Evolutionary conservation across 2,797 vertebrate genomes (phyloP).

Genomic region (Coregonus sp.): DNA sequence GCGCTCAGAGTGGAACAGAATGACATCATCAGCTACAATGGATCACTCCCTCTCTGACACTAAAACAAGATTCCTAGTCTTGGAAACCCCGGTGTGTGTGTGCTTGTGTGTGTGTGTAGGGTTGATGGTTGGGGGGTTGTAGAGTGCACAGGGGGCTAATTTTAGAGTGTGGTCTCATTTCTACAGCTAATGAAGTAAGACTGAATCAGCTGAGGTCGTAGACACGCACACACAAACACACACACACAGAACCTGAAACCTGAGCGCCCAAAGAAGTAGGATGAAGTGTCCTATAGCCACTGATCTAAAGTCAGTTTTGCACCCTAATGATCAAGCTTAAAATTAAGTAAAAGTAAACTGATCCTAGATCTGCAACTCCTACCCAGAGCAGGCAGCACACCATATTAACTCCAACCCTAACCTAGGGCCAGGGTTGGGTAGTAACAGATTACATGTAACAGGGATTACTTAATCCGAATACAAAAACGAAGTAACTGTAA

Average conservation of each 20-base stretch:
- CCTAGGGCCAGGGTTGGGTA: conserved; percentile 1
- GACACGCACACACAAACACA: conserved; percentile 63
- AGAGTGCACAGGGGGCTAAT: conserved; percentile 69
- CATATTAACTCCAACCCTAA: not conserved
- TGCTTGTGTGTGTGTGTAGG: conserved; percentile 40
- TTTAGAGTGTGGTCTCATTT: conserved; percentile 77
- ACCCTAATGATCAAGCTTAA: not conserved
- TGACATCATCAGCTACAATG: not conserved
- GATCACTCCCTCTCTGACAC: not conserved
- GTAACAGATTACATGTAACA: no score
- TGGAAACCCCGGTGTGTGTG: conserved; percentile 28
- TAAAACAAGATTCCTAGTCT: conserved; percentile 45
- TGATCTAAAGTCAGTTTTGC: not conserved
- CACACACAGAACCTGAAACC: not conserved
- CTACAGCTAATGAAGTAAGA: conserved; percentile 73
- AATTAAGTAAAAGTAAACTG: not conserved
- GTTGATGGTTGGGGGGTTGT: conserved; percentile 41
- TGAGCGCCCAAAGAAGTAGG: not conserved
- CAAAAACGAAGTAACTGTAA: no score
- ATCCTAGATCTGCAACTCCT: not conserved
- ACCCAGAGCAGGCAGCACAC: not conserved
- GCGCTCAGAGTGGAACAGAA: conserved; percentile 15
- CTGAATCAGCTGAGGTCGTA: conserved; percentile 75
- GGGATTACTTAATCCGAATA: no score
- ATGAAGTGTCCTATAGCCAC: no score